These are phyloP conservation scores for Limnephilus rhombicus DNA, from an alignment of 2,888 invertebrate genomes.

Conservation along the genomic window DNA sequence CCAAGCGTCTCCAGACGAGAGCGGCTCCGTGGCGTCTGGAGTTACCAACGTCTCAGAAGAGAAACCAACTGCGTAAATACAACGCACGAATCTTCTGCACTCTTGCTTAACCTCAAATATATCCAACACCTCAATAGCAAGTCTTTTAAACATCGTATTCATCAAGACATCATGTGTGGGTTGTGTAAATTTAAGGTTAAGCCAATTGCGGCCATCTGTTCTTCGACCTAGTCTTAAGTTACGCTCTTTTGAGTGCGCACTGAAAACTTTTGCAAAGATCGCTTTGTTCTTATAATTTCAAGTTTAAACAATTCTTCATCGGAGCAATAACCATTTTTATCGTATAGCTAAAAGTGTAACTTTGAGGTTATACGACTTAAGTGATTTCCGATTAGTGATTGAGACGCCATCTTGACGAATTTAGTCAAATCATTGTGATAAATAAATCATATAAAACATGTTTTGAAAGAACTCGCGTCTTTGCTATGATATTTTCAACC, in stretches of 20 bases:
- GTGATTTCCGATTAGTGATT: neutral
- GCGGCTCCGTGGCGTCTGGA: constrained; percentile 82
- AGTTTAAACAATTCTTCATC: neutral
- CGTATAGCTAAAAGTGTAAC: neutral
- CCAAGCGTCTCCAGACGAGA: constrained; percentile 79
- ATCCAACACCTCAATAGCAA: neutral
- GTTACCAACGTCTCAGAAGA: constrained; percentile 84
- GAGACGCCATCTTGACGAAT: neutral
- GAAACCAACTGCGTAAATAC: constrained; percentile 79
- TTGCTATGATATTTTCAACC: neutral
- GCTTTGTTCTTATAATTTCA: neutral
- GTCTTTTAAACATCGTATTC: neutral
- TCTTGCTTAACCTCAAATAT: constrained; percentile 17
- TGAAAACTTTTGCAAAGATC: constrained; percentile 16
- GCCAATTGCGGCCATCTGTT: neutral
- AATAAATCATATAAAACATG: neutral
- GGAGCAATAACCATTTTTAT: neutral
- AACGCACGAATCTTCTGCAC: constrained; percentile 21
- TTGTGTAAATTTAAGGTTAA: constrained; percentile 14
- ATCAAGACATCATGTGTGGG: neutral
- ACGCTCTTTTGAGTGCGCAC: constrained; percentile 28
- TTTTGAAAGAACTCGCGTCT: constrained; percentile 16
- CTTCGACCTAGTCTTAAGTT: neutral
- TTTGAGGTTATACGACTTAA: constrained; percentile 14
- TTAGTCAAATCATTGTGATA: constrained; percentile 3